phyloP scores from a whole-genome alignment of 2,797 vertebrate genomes.

The Sylvia borin region DNA sequence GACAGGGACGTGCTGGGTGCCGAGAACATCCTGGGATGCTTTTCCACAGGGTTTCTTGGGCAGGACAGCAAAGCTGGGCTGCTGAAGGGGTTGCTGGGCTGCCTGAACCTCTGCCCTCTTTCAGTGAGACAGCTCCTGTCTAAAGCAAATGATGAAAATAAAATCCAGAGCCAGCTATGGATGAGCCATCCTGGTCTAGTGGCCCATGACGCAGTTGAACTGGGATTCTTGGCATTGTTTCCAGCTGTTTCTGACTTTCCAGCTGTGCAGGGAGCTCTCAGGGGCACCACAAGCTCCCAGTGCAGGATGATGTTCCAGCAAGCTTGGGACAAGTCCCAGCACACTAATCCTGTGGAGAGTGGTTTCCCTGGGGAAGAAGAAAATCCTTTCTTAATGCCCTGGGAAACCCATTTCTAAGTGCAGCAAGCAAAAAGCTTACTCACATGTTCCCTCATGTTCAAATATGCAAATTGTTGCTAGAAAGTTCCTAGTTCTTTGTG shows the following conservation, averaged over 20 bases:
- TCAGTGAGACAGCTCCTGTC: background rate
- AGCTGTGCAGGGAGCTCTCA: background rate
- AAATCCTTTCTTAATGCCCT: no score
- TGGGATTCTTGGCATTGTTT: background rate
- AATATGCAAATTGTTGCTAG: no score
- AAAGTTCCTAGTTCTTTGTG: no score
- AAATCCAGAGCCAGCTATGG: background rate
- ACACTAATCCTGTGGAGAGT: no score
- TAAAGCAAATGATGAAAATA: background rate
- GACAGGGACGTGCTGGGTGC: background rate
- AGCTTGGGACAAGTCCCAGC: background rate
- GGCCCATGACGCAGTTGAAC: background rate
- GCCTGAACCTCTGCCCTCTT: background rate
- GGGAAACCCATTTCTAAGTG: no score
- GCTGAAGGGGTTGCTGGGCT: background rate
- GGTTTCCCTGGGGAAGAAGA: no score
- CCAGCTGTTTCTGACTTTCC: accelerated
- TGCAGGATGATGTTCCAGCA: accelerated
- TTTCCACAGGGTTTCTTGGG: background rate
- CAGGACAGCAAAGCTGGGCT: background rate
- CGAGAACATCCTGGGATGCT: background rate
- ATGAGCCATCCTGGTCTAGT: background rate
- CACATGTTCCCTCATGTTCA: no score
- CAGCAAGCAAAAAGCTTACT: no score
- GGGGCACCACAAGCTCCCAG: background rate